Percentiles rank a stretch among this genome's conserved stretches.
These are phyloP conservation scores for Callaeas wilsoni DNA, from an alignment of 2,113 vertebrate species.

Conservation along the genomic window DNA sequence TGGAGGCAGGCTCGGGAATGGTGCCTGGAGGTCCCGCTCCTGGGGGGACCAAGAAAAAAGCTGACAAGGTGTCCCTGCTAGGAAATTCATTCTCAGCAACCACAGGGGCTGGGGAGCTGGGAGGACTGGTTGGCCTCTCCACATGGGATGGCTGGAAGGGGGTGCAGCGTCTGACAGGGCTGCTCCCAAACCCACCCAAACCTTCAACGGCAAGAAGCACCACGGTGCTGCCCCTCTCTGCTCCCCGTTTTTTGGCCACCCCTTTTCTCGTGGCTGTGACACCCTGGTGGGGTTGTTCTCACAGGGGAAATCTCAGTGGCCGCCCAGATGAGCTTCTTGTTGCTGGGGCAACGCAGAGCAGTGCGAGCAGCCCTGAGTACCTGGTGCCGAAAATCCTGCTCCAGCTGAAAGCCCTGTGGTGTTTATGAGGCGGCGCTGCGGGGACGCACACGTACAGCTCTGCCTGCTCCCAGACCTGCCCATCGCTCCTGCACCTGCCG, in stretches of 20 bases:
- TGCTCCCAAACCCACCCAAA: neutral
- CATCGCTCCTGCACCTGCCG: neutral
- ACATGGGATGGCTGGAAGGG: rapidly evolving
- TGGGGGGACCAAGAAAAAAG: no score
- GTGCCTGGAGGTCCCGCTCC: neutral
- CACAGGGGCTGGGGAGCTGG: neutral
- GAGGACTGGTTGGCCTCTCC: neutral
- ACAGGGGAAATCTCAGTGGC: neutral
- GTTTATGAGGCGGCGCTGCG: neutral
- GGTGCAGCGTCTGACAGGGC: no score
- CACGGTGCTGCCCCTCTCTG: rapidly evolving
- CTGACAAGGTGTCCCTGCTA: no score
- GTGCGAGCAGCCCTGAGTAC: neutral
- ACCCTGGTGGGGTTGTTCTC: neutral
- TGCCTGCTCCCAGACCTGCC: neutral
- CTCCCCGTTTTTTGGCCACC: rapidly evolving
- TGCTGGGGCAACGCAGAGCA: conserved; percentile 13
- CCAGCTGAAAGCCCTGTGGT: rapidly evolving
- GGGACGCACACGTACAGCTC: neutral
- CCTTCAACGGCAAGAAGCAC: rapidly evolving
- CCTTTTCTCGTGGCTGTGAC: rapidly evolving
- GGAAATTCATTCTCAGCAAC: no score
- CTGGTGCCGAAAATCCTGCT: neutral
- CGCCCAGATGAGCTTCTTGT: neutral
- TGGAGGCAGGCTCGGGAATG: neutral